A percentile compares a stretch with the other conserved stretches of the same genome.
Conservation (phyloP, 2,888 invertebrate species). For the Escarpia spicata region DNA sequence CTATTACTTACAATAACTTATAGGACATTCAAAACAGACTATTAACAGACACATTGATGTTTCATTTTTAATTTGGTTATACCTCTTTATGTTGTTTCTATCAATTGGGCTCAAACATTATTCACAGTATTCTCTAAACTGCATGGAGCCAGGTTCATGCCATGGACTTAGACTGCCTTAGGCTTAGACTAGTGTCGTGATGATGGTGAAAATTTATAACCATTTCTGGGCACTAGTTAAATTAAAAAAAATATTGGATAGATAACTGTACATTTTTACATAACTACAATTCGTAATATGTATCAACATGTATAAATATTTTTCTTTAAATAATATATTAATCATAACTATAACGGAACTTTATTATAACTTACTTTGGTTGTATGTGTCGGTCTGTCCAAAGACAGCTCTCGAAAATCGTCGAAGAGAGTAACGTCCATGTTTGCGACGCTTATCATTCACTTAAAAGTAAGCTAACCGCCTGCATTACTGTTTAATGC, state of each 20-base stretch:
- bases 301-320: neutral
- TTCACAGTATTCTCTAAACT: neutral
- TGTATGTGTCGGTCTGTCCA: neutral
- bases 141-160: neutral
- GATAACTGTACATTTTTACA: neutral
- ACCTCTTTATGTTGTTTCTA: neutral
- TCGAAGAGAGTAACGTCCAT: slow-evolving; percentile 13
- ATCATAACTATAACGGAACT: neutral
- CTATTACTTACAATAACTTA: no score
- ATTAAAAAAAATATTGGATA: neutral
- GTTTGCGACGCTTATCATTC: slow-evolving; percentile 7
- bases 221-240: neutral
- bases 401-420: slow-evolving; percentile 16
- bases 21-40: no score
- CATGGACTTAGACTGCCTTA: no score
- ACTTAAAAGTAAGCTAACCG: slow-evolving; percentile 13
- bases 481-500: slow-evolving; percentile 12
- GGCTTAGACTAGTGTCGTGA: neutral
- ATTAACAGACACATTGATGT: neutral
- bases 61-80: neutral
- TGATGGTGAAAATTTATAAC: neutral
- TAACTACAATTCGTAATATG: neutral
- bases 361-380: slow-evolving; percentile 13
- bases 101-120: neutral
- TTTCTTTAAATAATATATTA: neutral